Base-by-base conservation (phyloP, 2,797 vertebrate species). In the Eurystomus glaucurus region DNA sequence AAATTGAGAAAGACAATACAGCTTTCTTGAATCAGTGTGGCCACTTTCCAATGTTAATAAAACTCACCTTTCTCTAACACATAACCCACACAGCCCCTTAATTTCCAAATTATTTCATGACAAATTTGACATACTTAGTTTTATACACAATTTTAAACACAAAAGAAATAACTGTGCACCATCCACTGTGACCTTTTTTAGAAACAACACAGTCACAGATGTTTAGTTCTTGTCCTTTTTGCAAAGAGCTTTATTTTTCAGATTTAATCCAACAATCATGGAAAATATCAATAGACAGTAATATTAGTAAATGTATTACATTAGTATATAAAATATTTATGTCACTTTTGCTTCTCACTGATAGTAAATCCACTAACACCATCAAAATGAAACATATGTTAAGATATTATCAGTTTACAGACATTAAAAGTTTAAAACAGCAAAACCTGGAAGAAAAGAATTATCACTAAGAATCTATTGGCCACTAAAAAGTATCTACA, bases 321-420 rank as follows among this genome's bases (percentile, higher is more conserved):
- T 75, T 93, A 88, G 41, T 66, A 88, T 83, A 48, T 91, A 95
- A 95, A 94, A 85, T 55, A 65, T 79, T 92, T 95, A 91, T 94
- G 87, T 80, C 85, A 91, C 72, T 77, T 91, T 97, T 97, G 41
- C 17, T 96, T 97, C 96, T 95, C 65, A 93, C 69, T 95, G 72
- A 97, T 61, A 97, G 76, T 97, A 98, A 98, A 98, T 98, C 96
- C 54, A 97, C 81, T 87, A 95, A 97, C 96, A 96, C 95, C 64
- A 91, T 33, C 58, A 93, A 98, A 98, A 97, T 97, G 61, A 97
- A 97, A 79, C 78, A 94, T 95, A 93, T 93, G 94, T 95, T 95
- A 95, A 94, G 54, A 94, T 77, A 84, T 71, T 85, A 92, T 82
- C 62, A 90, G 19, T 85, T 91, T 87, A 68, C 37, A 94, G 89